A percentile compares a stretch with the other conserved stretches of the same genome.
Evolutionary conservation across 1,140 invertebrate species (phyloP).

Genomic region (Campoletis sonorensis): DNA sequence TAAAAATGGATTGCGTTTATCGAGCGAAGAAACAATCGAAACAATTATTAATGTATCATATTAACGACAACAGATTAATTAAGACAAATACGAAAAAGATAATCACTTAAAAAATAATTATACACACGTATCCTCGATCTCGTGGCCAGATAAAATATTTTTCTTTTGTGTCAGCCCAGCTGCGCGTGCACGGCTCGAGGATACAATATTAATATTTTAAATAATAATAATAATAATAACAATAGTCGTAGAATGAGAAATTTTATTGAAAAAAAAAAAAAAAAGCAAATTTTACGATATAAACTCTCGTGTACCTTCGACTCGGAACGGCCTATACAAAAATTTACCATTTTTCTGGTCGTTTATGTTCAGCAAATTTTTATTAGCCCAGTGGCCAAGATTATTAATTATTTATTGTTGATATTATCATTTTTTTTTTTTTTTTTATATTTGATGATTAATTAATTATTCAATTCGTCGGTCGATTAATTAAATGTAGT

Average conservation of each 20-base stretch:
- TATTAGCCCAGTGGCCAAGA: neutral
- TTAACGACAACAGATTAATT: neutral
- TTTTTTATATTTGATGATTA: neutral
- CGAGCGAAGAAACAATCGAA: slow-evolving; percentile 34
- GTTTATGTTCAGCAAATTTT: neutral
- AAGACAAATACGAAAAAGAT: slow-evolving; percentile 12
- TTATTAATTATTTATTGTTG: neutral
- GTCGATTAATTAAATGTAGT: slow-evolving; percentile 41
- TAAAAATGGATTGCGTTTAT: slow-evolving; percentile 5
- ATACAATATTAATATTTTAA: slow-evolving; percentile 34
- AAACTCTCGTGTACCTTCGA: slow-evolving; percentile 57
- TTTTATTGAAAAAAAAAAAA: slow-evolving; percentile 27
- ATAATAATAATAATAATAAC: neutral
- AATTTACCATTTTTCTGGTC: neutral
- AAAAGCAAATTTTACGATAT: slow-evolving; percentile 39
- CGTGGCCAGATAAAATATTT: slow-evolving; percentile 50
- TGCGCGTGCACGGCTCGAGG: slow-evolving; percentile 54
- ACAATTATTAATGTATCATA: slow-evolving; percentile 22
- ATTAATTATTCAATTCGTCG: slow-evolving; percentile 4
- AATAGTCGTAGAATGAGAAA: neutral
- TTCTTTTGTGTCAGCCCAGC: slow-evolving; percentile 46
- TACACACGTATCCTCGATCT: slow-evolving; percentile 50
- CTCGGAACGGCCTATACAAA: slow-evolving; percentile 54
- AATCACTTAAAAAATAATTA: slow-evolving; percentile 17
- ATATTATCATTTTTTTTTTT: slow-evolving; percentile 18